Conservation (phyloP, 2,797 vertebrate genomes). For the Sardinella longiceps region DNA sequence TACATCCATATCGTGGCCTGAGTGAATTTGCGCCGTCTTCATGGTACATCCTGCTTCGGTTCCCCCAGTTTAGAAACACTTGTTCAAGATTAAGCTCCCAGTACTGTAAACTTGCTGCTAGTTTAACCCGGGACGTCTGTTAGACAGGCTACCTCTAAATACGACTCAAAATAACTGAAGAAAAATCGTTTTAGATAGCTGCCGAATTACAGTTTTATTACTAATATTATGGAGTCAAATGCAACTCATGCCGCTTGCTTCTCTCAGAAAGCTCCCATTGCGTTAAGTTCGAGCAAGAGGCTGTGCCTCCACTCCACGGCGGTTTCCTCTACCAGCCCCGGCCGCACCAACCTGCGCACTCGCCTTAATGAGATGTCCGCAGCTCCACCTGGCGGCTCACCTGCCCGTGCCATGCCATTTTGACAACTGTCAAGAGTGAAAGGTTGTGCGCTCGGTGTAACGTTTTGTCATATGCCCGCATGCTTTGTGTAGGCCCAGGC, state of each 20-base stretch:
- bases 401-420: background rate
- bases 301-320: conserved; percentile 21
- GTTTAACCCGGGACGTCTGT: background rate
- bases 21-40: conserved; percentile 85
- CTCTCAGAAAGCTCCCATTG: conserved; percentile 32
- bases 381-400: conserved; percentile 34
- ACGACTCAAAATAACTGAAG: background rate
- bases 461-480: background rate
- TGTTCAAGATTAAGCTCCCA: conserved; percentile 3
- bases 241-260: background rate
- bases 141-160: background rate
- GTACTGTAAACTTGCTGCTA: conserved; percentile 5
- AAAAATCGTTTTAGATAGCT: background rate
- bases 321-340: conserved; percentile 30
- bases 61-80: conserved; percentile 58
- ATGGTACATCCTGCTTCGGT: conserved; percentile 85
- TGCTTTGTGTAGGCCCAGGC: background rate
- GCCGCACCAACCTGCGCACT: background rate
- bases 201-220: conserved; percentile 10
- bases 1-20: conserved; percentile 94
- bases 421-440: background rate
- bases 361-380: background rate
- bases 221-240: conserved; percentile 12
- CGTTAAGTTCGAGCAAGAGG: conserved; percentile 7
- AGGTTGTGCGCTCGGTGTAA: background rate